Base-by-base conservation (phyloP, 2,113 vertebrate genomes). In the Solenodon paradoxus region DNA sequence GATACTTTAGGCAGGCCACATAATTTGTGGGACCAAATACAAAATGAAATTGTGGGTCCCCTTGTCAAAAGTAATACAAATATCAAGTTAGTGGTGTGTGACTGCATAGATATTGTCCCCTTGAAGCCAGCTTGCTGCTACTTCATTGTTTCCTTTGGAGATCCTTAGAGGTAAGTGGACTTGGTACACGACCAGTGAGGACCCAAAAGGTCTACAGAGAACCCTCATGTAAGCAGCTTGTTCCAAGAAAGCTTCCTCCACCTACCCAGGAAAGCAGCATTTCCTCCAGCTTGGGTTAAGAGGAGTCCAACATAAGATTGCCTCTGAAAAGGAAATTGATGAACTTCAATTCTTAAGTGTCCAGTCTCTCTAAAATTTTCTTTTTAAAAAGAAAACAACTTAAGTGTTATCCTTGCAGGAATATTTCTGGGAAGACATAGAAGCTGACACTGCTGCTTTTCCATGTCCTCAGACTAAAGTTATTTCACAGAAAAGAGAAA, bases 351-450 rank as follows among this genome's bases (percentile, higher is more conserved):
- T 38, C 40, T 40, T 38, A 72, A 38, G 13, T 13, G 3, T 17
- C 8, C 13, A 30, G 9, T 51, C n/a, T 74, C 24, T 42, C 42
- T 84, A 78, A 86, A 69, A 90, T 80, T 42, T 13, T 88, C 45
- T 83, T 13, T 78, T 71, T 61, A 19, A 40, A 32, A 95, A 68
- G 19, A 88, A 89, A 66, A 75, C 32, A 86, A 59, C 17, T 77
- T 49, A 49, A 86, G 40, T 2, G 0, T 69, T 35, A 28, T 13
- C 38, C 35, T 87, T 42, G 19, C 53, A 71, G 22, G 9, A 55
- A 38, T n/a, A n/a, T 51, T 94, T 94, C 81, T 20, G 71, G 17
- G 8, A 77, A 69, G 30, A 92, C 30, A 47, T 9, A 35, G 28
- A 17, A 82, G 63, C 71, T 68, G 40, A 61, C 53, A 90, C 7